phyloP scores from a whole-genome alignment of 2,888 invertebrate genomes.

The Cylloceria caligata region DNA sequence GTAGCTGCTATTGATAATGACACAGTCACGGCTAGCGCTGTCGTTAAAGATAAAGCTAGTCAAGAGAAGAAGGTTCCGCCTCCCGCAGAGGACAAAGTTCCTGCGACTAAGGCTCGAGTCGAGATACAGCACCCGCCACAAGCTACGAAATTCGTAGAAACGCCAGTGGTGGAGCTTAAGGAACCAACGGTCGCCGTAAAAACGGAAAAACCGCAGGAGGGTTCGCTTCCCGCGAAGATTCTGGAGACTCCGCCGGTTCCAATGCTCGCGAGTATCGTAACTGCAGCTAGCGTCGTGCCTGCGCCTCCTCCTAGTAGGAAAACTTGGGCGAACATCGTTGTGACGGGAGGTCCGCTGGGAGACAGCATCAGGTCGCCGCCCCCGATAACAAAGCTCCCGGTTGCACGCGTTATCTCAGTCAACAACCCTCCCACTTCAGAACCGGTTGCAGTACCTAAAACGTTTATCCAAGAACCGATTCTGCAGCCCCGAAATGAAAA shows the following conservation, averaged over 20 bases:
- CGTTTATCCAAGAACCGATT: constrained; percentile 13
- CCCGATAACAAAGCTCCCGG: constrained; percentile 75
- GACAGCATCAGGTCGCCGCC: constrained; percentile 56
- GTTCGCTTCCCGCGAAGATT: neutral
- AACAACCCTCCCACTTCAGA: constrained; percentile 62
- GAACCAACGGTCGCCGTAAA: constrained; percentile 67
- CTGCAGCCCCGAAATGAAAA: constrained; percentile 31
- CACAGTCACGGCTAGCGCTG: neutral
- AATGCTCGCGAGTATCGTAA: neutral
- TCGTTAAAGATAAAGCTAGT: constrained; percentile 48
- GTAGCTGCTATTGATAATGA: neutral
- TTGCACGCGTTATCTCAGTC: constrained; percentile 76
- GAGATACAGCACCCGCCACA: constrained; percentile 19
- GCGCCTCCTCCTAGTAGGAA: constrained; percentile 59
- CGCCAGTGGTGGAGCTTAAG: constrained; percentile 42
- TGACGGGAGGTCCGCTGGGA: constrained; percentile 69
- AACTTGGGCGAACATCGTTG: constrained; percentile 83
- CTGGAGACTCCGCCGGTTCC: constrained; percentile 44
- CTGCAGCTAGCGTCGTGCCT: constrained; percentile 57
- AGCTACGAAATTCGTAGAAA: constrained; percentile 30
- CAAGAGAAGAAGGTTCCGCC: constrained; percentile 33
- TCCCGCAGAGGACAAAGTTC: constrained; percentile 31
- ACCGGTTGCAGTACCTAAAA: constrained; percentile 59
- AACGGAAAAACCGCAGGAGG: constrained; percentile 16
- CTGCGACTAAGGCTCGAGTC: neutral